Base-by-base conservation (phyloP, 1,140 invertebrate species). In the Cydia splendana region DNA sequence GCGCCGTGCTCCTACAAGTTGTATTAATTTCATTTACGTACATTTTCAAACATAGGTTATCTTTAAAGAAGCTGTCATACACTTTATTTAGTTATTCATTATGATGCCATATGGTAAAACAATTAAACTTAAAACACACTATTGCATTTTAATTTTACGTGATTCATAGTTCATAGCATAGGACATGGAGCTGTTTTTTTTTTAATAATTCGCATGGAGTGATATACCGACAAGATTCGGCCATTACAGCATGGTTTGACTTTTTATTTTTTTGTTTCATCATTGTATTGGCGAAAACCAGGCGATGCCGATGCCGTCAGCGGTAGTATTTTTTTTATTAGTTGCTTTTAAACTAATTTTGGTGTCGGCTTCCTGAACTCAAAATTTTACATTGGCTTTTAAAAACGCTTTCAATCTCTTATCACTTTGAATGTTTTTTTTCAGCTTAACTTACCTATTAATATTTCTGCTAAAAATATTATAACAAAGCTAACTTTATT, bases 271-370 rank as follows among this genome's bases (percentile, higher is more conserved):
- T 93, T 92, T 92, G 87, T 93, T 93, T 85, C 89, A 93, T 92
- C 89, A 78, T 90, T 88, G 85, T 93, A 87, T 82, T 84, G 88
- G 87, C 90, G 90, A 87, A 81, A 86, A 86, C 86, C 93, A 94
- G 90, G 87, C 88, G 90, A 94, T 94, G 93, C 94, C 94, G 87
- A 93, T 93, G 85, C 93, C 93, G 89, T 93, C 93, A 88, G 92
- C 93, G 92, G 93, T 94, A 94, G 89, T 84, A 87, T 85, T 89
- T 87, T 85, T 87, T 90, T 85, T 83, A 76, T n/a, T 62, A 12
- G 20, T 24, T 62, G 57, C 20, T 81, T 84, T 82, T 85, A 86
- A 82, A 62, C 78, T 34, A 24, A 51, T 78, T 77, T 53, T 30
- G 57, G 78, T 77, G 76, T 85, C 76, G 80, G 84, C 84, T 80